Conservation (phyloP, 2,888 invertebrate species). For the Emesis castigata region DNA sequence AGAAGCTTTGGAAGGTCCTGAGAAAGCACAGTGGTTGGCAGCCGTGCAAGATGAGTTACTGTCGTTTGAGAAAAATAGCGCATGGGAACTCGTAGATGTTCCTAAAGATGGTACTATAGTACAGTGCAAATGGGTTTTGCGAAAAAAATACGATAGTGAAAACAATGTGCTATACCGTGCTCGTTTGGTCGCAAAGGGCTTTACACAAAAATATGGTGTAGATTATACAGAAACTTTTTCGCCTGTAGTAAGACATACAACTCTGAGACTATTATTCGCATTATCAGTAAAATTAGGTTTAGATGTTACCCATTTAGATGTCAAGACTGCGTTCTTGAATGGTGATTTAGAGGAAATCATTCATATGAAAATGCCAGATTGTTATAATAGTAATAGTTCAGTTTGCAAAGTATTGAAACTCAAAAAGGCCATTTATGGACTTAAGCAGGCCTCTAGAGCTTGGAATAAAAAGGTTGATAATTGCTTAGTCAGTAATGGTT, state of each 20-base stretch:
- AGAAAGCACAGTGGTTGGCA: slow-evolving; percentile 43
- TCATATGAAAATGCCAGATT: slow-evolving; percentile 31
- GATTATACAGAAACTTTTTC: slow-evolving; percentile 50
- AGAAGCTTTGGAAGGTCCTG: slow-evolving; percentile 44
- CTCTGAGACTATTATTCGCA: slow-evolving; percentile 42
- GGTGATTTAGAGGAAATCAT: slow-evolving; percentile 32
- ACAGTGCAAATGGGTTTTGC: slow-evolving; percentile 35
- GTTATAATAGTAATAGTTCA: slow-evolving; percentile 12
- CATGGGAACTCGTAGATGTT: slow-evolving; percentile 33
- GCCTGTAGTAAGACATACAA: slow-evolving; percentile 32
- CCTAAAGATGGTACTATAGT: slow-evolving; percentile 31
- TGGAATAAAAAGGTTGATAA: slow-evolving; percentile 35
- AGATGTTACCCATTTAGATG: slow-evolving; percentile 37
- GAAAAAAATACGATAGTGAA: slow-evolving; percentile 33
- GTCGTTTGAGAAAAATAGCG: slow-evolving; percentile 43
- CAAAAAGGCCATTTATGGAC: slow-evolving; percentile 54
- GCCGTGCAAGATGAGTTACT: too few relatives aligned
- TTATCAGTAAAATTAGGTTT: slow-evolving; percentile 30
- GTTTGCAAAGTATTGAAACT: slow-evolving; percentile 34
- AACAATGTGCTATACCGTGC: slow-evolving; percentile 37
- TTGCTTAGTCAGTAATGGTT: slow-evolving; percentile 37
- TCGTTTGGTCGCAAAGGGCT: slow-evolving; percentile 41
- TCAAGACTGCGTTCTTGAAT: slow-evolving; percentile 41
- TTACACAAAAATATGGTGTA: slow-evolving; percentile 37
- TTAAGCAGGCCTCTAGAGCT: slow-evolving; percentile 53